phyloP scores from a whole-genome alignment of 1,140 invertebrate species.

The Sinella curviseta region DNA sequence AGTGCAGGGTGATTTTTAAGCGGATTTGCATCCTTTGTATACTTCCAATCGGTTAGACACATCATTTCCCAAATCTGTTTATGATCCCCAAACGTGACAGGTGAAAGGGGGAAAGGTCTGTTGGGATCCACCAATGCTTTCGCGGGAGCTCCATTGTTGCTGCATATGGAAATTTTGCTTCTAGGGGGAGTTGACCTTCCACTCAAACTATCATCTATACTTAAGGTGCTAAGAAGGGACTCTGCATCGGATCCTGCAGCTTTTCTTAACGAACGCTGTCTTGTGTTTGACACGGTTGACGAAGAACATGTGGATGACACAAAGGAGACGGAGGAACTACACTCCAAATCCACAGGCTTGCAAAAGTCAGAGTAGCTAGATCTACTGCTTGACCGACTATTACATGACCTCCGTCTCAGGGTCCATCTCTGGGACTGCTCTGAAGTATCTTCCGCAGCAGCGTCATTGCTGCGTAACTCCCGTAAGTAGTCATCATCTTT shows the following conservation, averaged over 20 bases:
- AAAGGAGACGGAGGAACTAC: neutral
- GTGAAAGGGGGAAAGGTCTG: constrained; percentile 72
- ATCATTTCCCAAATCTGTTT: constrained; percentile 83
- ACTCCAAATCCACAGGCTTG: neutral
- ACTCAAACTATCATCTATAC: constrained; percentile 32
- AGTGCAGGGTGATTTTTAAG: constrained; percentile 81
- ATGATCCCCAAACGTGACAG: constrained; percentile 81
- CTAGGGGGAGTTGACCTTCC: constrained; percentile 31
- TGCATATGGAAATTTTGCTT: constrained; percentile 19
- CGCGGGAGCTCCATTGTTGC: constrained; percentile 14
- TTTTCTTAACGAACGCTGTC: neutral
- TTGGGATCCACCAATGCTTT: neutral
- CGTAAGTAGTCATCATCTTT: neutral
- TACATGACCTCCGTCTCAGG: neutral
- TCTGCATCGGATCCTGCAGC: constrained; percentile 24
- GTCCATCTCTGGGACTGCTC: neutral
- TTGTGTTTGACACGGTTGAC: neutral
- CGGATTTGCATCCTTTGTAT: constrained; percentile 71
- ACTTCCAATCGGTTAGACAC: constrained; percentile 78
- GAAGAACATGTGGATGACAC: neutral
- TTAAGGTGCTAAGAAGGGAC: constrained; percentile 29
- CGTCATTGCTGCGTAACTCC: neutral
- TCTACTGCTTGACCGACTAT: neutral
- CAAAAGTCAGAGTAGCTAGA: constrained; percentile 13
- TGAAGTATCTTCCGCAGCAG: neutral